Conservation (phyloP, 92 coral and sea anemone genomes). For the Porites divaricata region DNA sequence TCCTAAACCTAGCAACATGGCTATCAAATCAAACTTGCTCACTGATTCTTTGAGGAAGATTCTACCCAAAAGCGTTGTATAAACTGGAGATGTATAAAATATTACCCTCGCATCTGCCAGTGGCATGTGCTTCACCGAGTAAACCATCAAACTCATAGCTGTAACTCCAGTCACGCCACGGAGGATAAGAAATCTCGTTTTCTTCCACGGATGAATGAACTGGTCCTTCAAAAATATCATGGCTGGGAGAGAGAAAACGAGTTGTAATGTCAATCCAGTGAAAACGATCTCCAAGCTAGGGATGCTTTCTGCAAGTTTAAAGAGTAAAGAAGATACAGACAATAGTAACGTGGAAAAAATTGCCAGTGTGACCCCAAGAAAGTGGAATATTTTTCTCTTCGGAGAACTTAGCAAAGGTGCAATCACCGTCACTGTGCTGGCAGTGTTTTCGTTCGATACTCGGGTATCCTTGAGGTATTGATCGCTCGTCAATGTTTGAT, state of each 20-base stretch:
- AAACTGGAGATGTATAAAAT: slow-evolving; percentile 72
- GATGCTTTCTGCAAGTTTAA: slow-evolving; percentile 57
- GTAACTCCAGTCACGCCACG: slow-evolving; percentile 58
- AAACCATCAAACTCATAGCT: slow-evolving; percentile 57
- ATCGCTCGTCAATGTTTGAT: background rate
- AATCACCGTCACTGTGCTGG: background rate
- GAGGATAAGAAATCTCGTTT: slow-evolving; percentile 34
- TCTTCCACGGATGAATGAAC: slow-evolving; percentile 40
- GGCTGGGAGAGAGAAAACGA: slow-evolving; percentile 56
- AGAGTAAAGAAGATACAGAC: slow-evolving; percentile 36
- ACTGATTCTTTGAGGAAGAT: slow-evolving; percentile 66
- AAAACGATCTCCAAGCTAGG: slow-evolving; percentile 62
- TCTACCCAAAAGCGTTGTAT: slow-evolving; percentile 73
- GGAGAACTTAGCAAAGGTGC: too few relatives aligned
- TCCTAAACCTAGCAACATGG: slow-evolving; percentile 52
- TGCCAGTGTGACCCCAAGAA: slow-evolving; percentile 16
- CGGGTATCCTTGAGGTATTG: background rate
- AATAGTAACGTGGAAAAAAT: slow-evolving; percentile 33
- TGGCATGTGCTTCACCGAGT: slow-evolving; percentile 82
- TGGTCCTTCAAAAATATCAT: slow-evolving; percentile 52
- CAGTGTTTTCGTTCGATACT: background rate
- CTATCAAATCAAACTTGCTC: slow-evolving; percentile 52
- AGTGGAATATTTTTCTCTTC: background rate
- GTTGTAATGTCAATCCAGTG: slow-evolving; percentile 46
- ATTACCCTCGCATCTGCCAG: slow-evolving; percentile 84